A percentile compares a stretch with the other conserved stretches of the same genome.
phyloP scores from a whole-genome alignment of 2,113 vertebrate species.

The Cephalopholis sonnerati region DNA sequence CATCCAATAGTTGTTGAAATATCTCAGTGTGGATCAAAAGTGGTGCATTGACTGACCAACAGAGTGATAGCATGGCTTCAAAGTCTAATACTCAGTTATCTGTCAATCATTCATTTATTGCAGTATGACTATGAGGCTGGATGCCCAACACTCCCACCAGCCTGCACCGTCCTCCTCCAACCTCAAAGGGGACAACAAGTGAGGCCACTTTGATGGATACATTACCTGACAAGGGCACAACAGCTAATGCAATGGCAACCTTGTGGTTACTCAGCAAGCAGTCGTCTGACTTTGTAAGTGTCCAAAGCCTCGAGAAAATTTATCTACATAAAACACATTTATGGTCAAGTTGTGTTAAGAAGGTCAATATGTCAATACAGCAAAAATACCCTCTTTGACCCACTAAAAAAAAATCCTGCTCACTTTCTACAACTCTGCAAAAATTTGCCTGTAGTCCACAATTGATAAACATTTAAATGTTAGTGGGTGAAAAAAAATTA shows the following conservation, averaged over 20 bases:
- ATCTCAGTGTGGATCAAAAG: too few relatives aligned
- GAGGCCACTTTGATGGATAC: constrained; percentile 56
- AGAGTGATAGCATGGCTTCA: too few relatives aligned
- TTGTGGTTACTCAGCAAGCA: constrained; percentile 68
- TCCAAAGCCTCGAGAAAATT: not conserved
- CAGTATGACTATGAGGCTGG: too few relatives aligned
- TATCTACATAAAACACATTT: not conserved
- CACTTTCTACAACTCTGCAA: not conserved
- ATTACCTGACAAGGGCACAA: constrained; percentile 50
- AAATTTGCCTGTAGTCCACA: not conserved
- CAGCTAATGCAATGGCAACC: constrained; percentile 46
- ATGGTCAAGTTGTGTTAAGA: too few relatives aligned
- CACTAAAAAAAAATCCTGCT: not conserved
- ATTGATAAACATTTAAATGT: not conserved
- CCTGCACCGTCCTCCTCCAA: constrained; percentile 26
- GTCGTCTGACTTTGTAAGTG: constrained; percentile 73
- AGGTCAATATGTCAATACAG: not conserved
- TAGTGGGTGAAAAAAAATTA: too few relatives aligned
- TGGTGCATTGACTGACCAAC: too few relatives aligned
- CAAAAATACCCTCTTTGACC: not conserved
- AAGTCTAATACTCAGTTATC: too few relatives aligned
- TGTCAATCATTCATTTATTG: too few relatives aligned
- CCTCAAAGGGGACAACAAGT: constrained; percentile 55
- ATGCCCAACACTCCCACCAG: too few relatives aligned
- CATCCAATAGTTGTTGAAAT: too few relatives aligned